Evolutionary conservation across 1,140 invertebrate species (phyloP), one percentile per base, ranked within the genome.

Genomic region (Orchestia grillus): DNA sequence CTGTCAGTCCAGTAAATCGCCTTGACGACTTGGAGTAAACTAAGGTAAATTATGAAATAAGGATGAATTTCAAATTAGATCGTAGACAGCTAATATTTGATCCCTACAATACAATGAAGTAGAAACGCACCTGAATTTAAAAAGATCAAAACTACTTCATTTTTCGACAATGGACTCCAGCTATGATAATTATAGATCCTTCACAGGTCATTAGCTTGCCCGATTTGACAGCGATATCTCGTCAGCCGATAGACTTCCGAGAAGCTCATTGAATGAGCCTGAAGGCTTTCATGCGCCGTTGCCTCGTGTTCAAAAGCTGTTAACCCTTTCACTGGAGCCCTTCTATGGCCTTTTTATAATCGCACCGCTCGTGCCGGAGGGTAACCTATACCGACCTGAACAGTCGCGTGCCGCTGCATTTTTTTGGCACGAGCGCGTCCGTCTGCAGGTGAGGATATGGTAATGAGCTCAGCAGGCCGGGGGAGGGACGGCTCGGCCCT

Each of bases 281-380:
- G 43, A 90, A 90, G 88, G 88, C 88, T 90, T 90, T 90, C 88
- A 90, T 90, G 88, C 28, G 88, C 43, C 88, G 43, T 41, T 90
- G n/a, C 88, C 36, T 90, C 43, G 4, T 11, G 42, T 42, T 90
- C n/a, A 90, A 90, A 90, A 44, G 88, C 41, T 44, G 88, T 90
- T 44, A 90, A 90, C 88, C 88, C 88, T 90, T 90, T 90, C 88
- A 90, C 88, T 41, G 43, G 88, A 90, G 88, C 41, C 41, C 43
- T 90, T 90, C 41, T 42, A 90, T 42, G 88, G 41, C 11, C 88
- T 90, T 90, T 90, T 90, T 90, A 90, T 90, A 41, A n/a, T 42
- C 88, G 43, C 88, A 90, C 42, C 88, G 41, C 41, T 43, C 88
- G 88, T 90, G 88, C 88, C 88, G 88, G 15, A 90, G 43, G 41